These are phyloP conservation scores for Anniella stebbinsi DNA, from an alignment of 2,797 vertebrate species.

Conservation along the genomic window DNA sequence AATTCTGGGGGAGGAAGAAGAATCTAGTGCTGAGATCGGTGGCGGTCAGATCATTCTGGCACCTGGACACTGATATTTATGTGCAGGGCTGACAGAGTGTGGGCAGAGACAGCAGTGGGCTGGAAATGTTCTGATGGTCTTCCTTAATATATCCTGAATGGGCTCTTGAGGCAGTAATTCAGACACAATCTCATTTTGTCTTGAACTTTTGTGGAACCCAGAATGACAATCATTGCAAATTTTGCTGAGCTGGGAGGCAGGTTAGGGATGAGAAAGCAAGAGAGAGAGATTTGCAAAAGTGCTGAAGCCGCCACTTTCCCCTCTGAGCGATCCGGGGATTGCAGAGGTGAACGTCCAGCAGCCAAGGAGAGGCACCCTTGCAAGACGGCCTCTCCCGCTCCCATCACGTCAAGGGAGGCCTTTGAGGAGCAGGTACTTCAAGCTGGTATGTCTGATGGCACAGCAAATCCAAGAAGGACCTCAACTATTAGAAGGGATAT, in stretches of 20 bases:
- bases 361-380: neutral
- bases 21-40: constrained; percentile 48
- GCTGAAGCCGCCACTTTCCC: constrained; percentile 43
- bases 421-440: too few species aligned
- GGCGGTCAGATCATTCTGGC: neutral
- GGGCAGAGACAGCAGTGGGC: constrained; percentile 15
- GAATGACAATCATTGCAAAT: constrained; percentile 32
- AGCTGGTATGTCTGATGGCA: neutral
- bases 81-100: neutral
- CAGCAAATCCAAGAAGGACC: neutral
- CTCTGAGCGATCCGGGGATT: rapidly evolving
- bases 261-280: neutral
- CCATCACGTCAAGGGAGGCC: neutral
- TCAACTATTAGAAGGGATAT: neutral
- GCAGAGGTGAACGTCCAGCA: constrained; percentile 9
- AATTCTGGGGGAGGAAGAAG: constrained; percentile 62
- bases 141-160: constrained; percentile 7
- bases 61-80: constrained; percentile 14
- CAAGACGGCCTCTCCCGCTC: neutral
- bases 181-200: neutral
- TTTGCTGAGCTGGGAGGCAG: constrained; percentile 53
- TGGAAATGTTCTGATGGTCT: neutral
- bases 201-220: neutral
- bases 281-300: neutral
- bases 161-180: constrained; percentile 41